A percentile compares a stretch with the other conserved stretches of the same genome.
Conservation (phyloP, 2,888 invertebrate genomes). For the Conomelus anceps region DNA sequence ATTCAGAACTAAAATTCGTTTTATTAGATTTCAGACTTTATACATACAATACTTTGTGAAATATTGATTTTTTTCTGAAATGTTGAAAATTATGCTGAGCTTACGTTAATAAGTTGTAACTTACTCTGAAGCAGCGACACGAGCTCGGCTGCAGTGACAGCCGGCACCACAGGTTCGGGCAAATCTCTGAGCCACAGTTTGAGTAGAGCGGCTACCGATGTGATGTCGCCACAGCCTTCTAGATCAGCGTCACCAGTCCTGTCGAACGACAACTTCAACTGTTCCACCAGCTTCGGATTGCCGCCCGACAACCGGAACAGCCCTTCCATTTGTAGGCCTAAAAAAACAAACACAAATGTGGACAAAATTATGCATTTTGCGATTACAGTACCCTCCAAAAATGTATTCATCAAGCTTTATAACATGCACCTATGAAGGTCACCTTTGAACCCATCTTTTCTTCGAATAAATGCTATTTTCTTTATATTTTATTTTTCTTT, state of each 20-base stretch:
- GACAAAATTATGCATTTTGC: too few relatives aligned
- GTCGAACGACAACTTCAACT: constrained; percentile 44
- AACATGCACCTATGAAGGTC: too few relatives aligned
- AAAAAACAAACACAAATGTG: neutral
- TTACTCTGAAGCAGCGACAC: constrained; percentile 32
- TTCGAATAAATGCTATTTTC: too few relatives aligned
- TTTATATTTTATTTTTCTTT: neutral
- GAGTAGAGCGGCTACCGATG: constrained; percentile 46
- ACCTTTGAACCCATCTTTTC: too few relatives aligned
- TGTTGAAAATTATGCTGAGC: neutral
- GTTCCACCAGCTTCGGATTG: constrained; percentile 44
- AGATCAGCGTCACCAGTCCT: constrained; percentile 45
- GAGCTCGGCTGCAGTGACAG: constrained; percentile 39
- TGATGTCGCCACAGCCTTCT: constrained; percentile 43
- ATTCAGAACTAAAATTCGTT: too few relatives aligned
- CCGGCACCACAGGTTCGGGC: constrained; percentile 43
- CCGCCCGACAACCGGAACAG: constrained; percentile 47
- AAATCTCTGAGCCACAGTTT: constrained; percentile 47
- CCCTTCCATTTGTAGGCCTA: constrained; percentile 45
- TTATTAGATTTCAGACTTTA: too few relatives aligned
- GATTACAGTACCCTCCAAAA: too few relatives aligned
- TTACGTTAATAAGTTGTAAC: constrained; percentile 14
- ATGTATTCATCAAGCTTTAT: too few relatives aligned
- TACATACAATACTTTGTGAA: too few relatives aligned
- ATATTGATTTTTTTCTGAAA: too few relatives aligned